Conservation (phyloP, 2,797 vertebrate genomes). For the Graptemys geographica region DNA sequence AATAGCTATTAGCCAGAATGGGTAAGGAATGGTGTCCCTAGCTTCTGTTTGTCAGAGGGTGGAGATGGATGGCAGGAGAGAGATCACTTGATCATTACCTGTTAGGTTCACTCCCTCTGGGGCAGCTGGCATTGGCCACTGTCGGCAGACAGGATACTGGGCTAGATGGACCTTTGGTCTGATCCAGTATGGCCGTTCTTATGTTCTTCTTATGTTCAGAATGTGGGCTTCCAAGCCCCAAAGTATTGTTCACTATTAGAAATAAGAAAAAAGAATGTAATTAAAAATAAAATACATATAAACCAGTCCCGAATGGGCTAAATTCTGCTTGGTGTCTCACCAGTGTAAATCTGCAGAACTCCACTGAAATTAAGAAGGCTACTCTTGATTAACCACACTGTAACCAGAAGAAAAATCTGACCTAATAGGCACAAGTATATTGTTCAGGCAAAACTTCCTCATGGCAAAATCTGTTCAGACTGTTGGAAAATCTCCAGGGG, state of each 20-base stretch:
- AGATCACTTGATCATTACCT: no score
- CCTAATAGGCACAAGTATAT: background rate
- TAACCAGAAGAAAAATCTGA: background rate
- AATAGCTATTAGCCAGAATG: no score
- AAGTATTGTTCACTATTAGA: constrained; percentile 70
- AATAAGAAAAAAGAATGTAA: constrained; percentile 72
- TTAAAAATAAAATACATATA: constrained; percentile 66
- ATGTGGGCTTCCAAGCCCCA: constrained; percentile 50
- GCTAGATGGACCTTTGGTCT: no score
- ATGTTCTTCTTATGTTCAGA: background rate
- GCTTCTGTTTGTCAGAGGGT: no score
- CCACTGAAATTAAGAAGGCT: accelerated
- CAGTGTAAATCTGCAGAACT: background rate
- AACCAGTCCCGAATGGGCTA: constrained; percentile 42
- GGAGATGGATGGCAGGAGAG: no score
- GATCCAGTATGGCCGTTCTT: no score
- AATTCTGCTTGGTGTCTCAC: constrained; percentile 15
- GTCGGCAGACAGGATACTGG: no score
- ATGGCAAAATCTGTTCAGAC: background rate
- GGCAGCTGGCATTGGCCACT: no score
- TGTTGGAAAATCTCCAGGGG: background rate
- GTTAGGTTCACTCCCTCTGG: no score
- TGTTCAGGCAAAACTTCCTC: background rate
- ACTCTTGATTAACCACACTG: accelerated
- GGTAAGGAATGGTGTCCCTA: no score